phyloP scores from a whole-genome alignment of 2,797 vertebrate species.

The Acanthiza pusilla region DNA sequence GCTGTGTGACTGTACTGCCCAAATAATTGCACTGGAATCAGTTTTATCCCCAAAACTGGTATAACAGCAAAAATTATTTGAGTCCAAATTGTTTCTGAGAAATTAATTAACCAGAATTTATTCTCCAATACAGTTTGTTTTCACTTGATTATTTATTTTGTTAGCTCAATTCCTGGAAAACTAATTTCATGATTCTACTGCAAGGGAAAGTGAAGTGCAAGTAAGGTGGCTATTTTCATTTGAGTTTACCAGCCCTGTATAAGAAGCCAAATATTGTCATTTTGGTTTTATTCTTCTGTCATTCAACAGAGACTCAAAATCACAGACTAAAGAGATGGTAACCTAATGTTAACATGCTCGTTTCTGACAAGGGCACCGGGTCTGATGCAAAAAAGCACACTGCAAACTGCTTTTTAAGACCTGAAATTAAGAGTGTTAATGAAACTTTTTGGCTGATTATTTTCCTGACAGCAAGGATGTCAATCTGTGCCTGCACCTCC shows the following conservation, averaged over 20 bases:
- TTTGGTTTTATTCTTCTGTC: not conserved
- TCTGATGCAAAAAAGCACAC: not conserved
- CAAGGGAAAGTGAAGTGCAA: not conserved
- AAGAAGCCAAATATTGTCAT: not conserved
- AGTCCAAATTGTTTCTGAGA: not conserved
- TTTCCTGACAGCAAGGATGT: not conserved
- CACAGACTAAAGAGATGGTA: not conserved
- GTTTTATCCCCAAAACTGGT: not conserved
- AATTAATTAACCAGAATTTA: not conserved
- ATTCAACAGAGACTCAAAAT: not conserved
- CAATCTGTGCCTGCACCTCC: not conserved
- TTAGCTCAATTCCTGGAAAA: not conserved
- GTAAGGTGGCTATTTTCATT: not conserved
- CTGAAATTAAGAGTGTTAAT: not conserved
- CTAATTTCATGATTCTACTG: not conserved
- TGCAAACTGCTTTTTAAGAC: not conserved
- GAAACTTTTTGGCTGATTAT: not conserved
- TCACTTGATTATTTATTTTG: not conserved
- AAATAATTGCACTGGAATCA: not conserved
- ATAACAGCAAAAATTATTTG: not conserved
- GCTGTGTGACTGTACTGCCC: not conserved
- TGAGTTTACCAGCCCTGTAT: not conserved
- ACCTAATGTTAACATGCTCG: not conserved
- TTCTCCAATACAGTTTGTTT: not conserved
- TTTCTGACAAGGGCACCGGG: not conserved